Base-by-base conservation (phyloP, 2,888 invertebrate genomes). In the Lobophora halterata region DNA sequence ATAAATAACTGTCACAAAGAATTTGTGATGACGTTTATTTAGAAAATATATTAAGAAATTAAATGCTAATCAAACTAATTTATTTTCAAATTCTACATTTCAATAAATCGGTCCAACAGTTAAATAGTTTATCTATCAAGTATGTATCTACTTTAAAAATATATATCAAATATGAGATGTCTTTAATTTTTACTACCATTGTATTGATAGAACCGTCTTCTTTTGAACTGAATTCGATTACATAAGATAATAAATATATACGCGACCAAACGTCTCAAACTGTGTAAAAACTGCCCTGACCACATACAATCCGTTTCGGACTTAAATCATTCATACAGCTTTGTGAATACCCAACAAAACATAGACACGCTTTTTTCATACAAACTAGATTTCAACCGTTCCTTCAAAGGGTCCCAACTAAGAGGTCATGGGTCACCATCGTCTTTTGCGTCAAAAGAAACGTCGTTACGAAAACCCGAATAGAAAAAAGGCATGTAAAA, bases 341-440 rank as follows among this genome's bases (percentile, higher is more conserved):
- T 69, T 71, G 71, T 71, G 49, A 61, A 52, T 56, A 37, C 23
- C 41, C 45, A 60, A 72, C 68, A 71, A 61, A 63, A 64, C 62
- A 71, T 50, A 71, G 76, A 77, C 81, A 79, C 62, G 73, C 76
- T 82, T 85, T 83, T 82, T 82, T 76, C 61, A 66, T 67, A 67
- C 60, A 81, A 86, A 83, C 85, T 77, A 81, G 83, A 80, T 79
- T 75, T 61, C 62, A 73, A 77, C 75, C 74, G 72, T 77, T 75
- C 58, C 43, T 51, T 65, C 75, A 77, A 79, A 76, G 76, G 78
- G 76, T 59, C 72, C 62, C 47, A 21, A 33, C 29, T 34, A 30
- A 53, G 58, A 71, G 86, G 85, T 83, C 83, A 74, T 38, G 68
- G 86, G 82, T 83, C 82, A 82, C 71, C 65, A 73, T 71, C 82